Evolutionary conservation across 2,888 invertebrate species (phyloP), one percentile per base, ranked within the genome.

Genomic region (Cantharis rufa): DNA sequence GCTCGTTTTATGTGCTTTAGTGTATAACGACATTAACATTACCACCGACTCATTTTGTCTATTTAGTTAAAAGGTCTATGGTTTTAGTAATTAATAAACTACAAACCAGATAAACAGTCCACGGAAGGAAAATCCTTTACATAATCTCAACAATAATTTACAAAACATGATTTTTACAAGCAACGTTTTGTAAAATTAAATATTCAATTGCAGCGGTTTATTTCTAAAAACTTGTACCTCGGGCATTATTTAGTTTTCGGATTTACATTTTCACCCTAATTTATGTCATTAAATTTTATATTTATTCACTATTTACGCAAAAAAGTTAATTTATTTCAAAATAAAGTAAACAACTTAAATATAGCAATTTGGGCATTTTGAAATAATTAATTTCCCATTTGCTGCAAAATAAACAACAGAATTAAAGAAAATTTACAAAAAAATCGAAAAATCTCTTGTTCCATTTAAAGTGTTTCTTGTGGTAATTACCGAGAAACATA

Each of bases 51-150:
- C 64, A 15, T 66, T 66, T 66, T 66, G n/a, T 24, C 64, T 66
- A 66, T 66, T 66, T 66, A 66, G 64, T 66, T 66, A 66, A 66
- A 66, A 66, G 64, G 64, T 66, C 64, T 66, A 21, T 66, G 64
- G 64, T 66, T 66, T 66, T 66, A 66, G 64, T 66, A 66, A 66
- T 66, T 66, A 66, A 15, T 66, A 66, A 66, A 66, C 64, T 66
- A 66, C 24, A 66, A 66, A 66, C 64, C 18, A 66, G 64, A 66
- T 66, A 66, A 66, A 21, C 64, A 21, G 48, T 48, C n/a, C 48
- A 48, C 48, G 48, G 48, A 48, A 48, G 48, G 48, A 48, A 48
- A 48, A n/a, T 48, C 48, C 48, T 48, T 48, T 48, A 48, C 48
- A 9, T 48, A 48, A 48, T 48, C 48, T n/a, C 48, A 48, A 48